These are phyloP conservation scores for Drosophila longiperda DNA, from an alignment of 2,888 invertebrate species.

Conservation along the genomic window DNA sequence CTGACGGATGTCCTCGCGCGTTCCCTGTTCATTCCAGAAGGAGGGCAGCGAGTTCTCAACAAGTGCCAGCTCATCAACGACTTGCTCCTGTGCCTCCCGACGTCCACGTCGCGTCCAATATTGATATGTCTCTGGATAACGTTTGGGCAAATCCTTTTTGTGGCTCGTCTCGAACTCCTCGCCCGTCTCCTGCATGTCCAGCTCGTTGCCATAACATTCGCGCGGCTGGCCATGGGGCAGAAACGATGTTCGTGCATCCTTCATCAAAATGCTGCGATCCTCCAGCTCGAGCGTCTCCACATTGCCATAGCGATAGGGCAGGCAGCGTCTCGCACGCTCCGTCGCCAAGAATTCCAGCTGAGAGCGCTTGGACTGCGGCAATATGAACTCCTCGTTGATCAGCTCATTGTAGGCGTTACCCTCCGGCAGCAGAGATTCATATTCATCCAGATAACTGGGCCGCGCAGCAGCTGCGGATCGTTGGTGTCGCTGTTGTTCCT, in stretches of 20 bases:
- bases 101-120: slow-evolving; percentile 50
- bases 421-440: slow-evolving; percentile 63
- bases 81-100: slow-evolving; percentile 52
- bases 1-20: slow-evolving; percentile 86
- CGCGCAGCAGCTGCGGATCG: slow-evolving; percentile 46
- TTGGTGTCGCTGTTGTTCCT: slow-evolving; percentile 62
- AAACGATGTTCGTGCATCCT: slow-evolving; percentile 88
- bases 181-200: slow-evolving; percentile 13
- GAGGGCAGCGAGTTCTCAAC: slow-evolving; percentile 64
- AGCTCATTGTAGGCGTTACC: slow-evolving; percentile 59
- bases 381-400: slow-evolving; percentile 63
- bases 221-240: slow-evolving; percentile 86
- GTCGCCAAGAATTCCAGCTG: slow-evolving; percentile 46
- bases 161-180: slow-evolving; percentile 17
- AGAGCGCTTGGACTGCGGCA: slow-evolving; percentile 43
- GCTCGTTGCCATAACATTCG: slow-evolving; percentile 73
- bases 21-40: slow-evolving; percentile 83
- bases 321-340: slow-evolving; percentile 76
- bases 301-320: slow-evolving; percentile 78
- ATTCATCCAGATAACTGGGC: slow-evolving; percentile 58
- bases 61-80: slow-evolving; percentile 16
- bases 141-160: slow-evolving; percentile 34
- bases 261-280: slow-evolving; percentile 87
- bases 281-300: slow-evolving; percentile 85
- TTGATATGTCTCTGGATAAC: slow-evolving; percentile 36